phyloP scores from a whole-genome alignment of 2,797 vertebrate genomes.

The Alouatta caraya region DNA sequence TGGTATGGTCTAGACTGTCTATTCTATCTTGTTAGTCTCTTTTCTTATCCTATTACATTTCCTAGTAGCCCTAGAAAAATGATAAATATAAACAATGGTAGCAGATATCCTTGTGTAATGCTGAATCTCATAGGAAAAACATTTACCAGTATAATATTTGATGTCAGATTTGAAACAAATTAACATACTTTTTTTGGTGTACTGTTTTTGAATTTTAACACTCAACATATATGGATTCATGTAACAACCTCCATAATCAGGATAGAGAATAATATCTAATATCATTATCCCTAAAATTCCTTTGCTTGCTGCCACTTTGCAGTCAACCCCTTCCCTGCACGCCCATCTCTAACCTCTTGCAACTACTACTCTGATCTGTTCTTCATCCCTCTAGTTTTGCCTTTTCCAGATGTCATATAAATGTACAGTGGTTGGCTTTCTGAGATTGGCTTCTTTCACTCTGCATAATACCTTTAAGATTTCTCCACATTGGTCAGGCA shows the following conservation, averaged over 20 bases:
- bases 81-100: not conserved
- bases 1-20: not conserved
- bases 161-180: not conserved
- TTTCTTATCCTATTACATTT: not conserved
- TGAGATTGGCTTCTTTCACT: not conserved
- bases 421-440: not conserved
- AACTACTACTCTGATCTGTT: not conserved
- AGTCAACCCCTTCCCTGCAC: not conserved
- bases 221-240: not conserved
- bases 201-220: not conserved
- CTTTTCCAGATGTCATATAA: not conserved
- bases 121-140: not conserved
- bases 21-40: not conserved
- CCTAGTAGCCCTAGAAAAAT: not conserved
- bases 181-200: not conserved
- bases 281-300: not conserved
- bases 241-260: not conserved
- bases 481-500: not conserved
- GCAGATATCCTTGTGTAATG: not conserved
- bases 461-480: not conserved
- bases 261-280: not conserved
- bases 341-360: not conserved
- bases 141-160: not conserved
- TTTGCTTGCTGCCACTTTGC: not conserved
- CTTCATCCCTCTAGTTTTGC: not conserved